Conservation (phyloP, 2,888 invertebrate species). For the Lasius platythorax region DNA sequence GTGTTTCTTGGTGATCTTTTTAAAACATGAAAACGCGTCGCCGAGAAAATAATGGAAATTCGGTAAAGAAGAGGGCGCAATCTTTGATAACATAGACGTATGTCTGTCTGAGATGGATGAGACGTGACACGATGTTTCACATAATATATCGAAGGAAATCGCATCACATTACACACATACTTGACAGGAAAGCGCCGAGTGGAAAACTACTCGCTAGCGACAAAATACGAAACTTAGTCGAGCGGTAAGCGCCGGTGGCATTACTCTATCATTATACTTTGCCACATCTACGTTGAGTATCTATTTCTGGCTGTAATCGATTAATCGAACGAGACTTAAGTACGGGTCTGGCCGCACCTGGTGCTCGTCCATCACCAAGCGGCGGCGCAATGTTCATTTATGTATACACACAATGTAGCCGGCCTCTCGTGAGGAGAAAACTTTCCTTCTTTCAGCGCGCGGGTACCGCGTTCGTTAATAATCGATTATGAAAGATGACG, state of each 20-base stretch:
- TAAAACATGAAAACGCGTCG: neutral
- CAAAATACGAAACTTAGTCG: constrained; percentile 27
- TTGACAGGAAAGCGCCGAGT: neutral
- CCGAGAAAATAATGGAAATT: neutral
- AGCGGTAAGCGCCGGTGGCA: constrained; percentile 55
- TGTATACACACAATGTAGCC: constrained; percentile 64
- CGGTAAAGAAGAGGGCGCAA: neutral
- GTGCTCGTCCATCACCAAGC: constrained; percentile 75
- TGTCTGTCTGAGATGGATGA: neutral
- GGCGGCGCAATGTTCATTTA: constrained; percentile 70
- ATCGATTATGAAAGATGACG: constrained; percentile 83
- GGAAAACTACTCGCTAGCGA: neutral
- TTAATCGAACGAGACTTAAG: constrained; percentile 79
- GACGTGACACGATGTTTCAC: neutral
- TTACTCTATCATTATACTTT: constrained; percentile 66
- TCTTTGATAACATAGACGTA: neutral
- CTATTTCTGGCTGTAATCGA: constrained; percentile 76
- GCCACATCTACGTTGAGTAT: constrained; percentile 65
- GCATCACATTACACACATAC: neutral
- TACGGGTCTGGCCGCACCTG: constrained; percentile 76
- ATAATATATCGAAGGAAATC: constrained; percentile 17
- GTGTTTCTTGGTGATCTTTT: constrained; percentile 25
- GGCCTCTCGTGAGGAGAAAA: constrained; percentile 72
- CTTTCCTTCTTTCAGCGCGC: constrained; percentile 70
- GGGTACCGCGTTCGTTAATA: constrained; percentile 79